Percentiles rank a stretch among this genome's conserved stretches.
phyloP scores from a whole-genome alignment of 1,140 invertebrate genomes.

The Panulirus ornatus region DNA sequence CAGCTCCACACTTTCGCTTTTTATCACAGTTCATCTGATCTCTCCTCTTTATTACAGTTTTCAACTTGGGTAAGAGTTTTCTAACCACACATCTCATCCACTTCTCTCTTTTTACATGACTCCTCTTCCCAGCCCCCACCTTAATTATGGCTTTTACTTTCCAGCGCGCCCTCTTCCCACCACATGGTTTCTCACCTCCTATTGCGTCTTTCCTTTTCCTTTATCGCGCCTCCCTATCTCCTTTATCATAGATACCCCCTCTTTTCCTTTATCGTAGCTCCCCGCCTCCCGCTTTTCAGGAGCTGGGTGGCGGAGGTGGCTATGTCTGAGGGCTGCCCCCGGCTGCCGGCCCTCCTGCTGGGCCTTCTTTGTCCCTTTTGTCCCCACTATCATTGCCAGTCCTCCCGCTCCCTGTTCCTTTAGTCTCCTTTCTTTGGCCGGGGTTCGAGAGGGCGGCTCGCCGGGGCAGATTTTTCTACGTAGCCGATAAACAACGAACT shows the following conservation, averaged over 20 bases:
- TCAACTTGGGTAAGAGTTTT: no score
- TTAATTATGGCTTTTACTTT: not conserved
- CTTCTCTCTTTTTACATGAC: not conserved
- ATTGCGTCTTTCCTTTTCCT: no score
- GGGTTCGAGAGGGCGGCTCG: no score
- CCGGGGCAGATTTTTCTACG: no score
- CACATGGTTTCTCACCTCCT: no score
- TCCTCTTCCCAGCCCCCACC: not conserved
- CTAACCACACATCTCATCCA: not conserved
- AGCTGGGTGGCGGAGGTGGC: not conserved
- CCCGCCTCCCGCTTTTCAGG: not conserved
- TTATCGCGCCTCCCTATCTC: no score
- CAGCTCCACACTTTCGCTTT: not conserved
- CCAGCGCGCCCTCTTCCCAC: not conserved
- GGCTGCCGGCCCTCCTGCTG: not conserved
- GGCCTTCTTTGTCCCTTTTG: constrained; percentile 2
- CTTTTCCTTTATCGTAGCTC: not conserved
- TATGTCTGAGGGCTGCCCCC: not conserved
- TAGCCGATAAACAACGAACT: no score
- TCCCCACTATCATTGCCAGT: not conserved
- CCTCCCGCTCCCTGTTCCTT: not conserved
- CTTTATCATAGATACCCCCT: no score
- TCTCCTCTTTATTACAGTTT: no score
- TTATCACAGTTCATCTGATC: not conserved
- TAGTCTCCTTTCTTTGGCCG: not conserved